Percentiles rank a stretch among this genome's conserved stretches.
Evolutionary conservation across 2,797 vertebrate genomes (phyloP).

Genomic region (Gadopsis marmoratus): DNA sequence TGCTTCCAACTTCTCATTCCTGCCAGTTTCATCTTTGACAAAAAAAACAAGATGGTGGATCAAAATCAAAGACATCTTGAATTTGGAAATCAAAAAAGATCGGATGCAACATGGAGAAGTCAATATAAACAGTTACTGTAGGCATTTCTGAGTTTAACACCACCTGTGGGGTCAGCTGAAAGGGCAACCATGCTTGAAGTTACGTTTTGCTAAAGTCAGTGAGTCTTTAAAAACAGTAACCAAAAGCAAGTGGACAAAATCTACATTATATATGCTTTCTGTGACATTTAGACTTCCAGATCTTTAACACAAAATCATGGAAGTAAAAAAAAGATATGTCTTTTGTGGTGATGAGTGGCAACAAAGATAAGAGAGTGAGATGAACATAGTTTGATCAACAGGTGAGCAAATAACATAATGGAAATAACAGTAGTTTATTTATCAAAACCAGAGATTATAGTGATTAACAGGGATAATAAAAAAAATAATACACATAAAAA

Average conservation of each 20-base stretch:
- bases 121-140: neutral
- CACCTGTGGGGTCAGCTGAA: slow-evolving; percentile 15
- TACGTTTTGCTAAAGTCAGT: neutral
- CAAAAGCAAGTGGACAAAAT: neutral
- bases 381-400: slow-evolving; percentile 8
- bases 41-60: slow-evolving; percentile 32
- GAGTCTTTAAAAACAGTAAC: neutral
- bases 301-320: neutral
- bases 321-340: neutral
- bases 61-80: slow-evolving; percentile 10
- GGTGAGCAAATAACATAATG: neutral
- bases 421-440: neutral
- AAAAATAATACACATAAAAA: neutral
- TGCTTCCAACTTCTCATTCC: slow-evolving; percentile 40
- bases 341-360: neutral
- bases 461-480: neutral
- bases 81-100: slow-evolving; percentile 1
- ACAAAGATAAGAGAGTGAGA: neutral
- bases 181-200: neutral
- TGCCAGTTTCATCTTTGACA: slow-evolving; percentile 48
- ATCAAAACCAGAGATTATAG: neutral
- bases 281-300: neutral
- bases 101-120: neutral
- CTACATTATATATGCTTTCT: neutral
- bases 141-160: neutral